Conservation (phyloP, 2,113 vertebrate species). For the Oreotrochilus melanogaster region DNA sequence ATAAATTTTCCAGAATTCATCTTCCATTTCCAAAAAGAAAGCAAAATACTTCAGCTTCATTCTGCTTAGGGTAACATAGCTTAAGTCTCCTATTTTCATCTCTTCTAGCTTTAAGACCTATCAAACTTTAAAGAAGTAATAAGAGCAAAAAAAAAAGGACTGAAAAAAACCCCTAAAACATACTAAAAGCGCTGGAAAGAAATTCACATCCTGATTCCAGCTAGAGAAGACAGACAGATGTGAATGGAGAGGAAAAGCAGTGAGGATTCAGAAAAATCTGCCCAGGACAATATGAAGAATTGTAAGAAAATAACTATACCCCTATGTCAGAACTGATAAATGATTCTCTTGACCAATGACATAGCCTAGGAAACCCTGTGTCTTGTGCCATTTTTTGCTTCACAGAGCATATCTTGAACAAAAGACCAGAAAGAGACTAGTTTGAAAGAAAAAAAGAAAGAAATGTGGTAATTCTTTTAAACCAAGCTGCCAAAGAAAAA, state of each 20-base stretch:
- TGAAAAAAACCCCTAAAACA: neutral
- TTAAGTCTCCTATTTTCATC: neutral
- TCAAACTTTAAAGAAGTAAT: neutral
- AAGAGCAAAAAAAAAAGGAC: neutral
- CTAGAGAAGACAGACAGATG: conserved; percentile 11
- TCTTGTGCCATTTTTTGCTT: conserved; percentile 31
- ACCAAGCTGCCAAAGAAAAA: neutral
- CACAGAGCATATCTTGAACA: conserved; percentile 16
- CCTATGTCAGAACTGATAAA: conserved; percentile 60
- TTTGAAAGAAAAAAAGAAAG: neutral
- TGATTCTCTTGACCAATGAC: conserved; percentile 32
- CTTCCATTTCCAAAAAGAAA: neutral
- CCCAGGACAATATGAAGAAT: conserved; percentile 27
- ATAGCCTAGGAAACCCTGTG: conserved; percentile 60
- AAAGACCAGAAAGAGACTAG: conserved; percentile 17
- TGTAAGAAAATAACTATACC: conserved; percentile 12
- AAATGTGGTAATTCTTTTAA: neutral
- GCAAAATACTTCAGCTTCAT: neutral
- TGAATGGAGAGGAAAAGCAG: neutral
- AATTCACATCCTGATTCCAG: neutral
- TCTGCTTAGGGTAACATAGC: neutral
- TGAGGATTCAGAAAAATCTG: neutral
- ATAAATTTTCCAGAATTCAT: neutral
- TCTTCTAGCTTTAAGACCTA: neutral
- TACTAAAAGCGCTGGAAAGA: neutral